Conservation (phyloP, 1,140 invertebrate genomes). For the Bathynomus jamesi region DNA sequence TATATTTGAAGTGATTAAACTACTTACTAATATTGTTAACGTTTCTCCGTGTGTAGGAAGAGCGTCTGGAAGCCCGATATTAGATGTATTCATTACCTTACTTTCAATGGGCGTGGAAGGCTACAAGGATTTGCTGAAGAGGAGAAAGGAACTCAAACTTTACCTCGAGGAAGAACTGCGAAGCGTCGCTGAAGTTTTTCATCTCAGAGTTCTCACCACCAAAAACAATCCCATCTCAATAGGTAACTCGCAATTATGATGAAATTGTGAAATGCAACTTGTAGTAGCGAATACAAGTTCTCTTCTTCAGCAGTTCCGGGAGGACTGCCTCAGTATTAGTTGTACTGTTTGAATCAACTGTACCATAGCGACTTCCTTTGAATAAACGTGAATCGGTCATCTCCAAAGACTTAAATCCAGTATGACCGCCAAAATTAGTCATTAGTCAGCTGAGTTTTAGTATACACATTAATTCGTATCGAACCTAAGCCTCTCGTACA, state of each 20-base stretch:
- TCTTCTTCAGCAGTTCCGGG: not conserved
- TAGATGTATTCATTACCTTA: slow-evolving; percentile 75
- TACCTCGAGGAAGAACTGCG: slow-evolving; percentile 52
- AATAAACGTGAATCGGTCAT: not conserved
- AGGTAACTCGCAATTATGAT: slow-evolving; percentile 43
- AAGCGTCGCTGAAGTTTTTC: slow-evolving; percentile 54
- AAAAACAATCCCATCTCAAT: slow-evolving; percentile 68
- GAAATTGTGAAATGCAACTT: not conserved
- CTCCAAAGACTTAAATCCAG: too few relatives aligned
- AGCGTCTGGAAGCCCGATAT: slow-evolving; percentile 62
- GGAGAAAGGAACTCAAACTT: slow-evolving; percentile 58
- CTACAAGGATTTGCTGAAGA: slow-evolving; percentile 56
- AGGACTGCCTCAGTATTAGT: not conserved
- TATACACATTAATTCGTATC: too few relatives aligned
- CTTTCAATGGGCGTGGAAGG: slow-evolving; percentile 62
- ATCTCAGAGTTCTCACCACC: slow-evolving; percentile 57
- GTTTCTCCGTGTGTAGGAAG: slow-evolving; percentile 48
- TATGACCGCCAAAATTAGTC: too few relatives aligned
- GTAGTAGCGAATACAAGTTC: not conserved
- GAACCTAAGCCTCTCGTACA: too few relatives aligned
- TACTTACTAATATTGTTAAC: slow-evolving; percentile 7
- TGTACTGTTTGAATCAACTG: not conserved
- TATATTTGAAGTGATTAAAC: not conserved
- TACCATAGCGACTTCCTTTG: too few relatives aligned
- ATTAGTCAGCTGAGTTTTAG: too few relatives aligned